Conservation (phyloP, 2,113 vertebrate species). For the Pandion haliaetus region DNA sequence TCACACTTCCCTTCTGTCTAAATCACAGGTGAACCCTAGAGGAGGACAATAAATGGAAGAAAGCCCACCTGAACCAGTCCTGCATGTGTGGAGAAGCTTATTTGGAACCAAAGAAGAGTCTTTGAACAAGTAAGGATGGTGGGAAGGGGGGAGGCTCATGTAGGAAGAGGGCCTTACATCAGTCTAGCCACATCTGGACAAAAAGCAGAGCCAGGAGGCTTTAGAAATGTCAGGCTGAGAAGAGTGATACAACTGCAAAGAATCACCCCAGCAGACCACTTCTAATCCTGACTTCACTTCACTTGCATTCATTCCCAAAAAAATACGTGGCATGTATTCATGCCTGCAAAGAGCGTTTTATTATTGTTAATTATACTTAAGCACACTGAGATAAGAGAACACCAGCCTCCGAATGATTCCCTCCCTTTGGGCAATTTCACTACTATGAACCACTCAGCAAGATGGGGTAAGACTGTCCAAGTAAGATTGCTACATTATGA, state of each 20-base stretch:
- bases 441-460: background rate
- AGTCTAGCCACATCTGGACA: background rate
- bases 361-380: fast-evolving
- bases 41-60: background rate
- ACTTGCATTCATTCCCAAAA: background rate
- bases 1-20: background rate
- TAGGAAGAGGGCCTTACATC: fast-evolving
- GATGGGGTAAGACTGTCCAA: background rate
- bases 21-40: background rate
- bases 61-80: background rate
- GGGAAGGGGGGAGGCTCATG: background rate
- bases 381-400: background rate
- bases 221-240: background rate
- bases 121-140: background rate
- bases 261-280: background rate
- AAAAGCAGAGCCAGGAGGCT: background rate
- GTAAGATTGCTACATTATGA: background rate
- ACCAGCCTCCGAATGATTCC: background rate
- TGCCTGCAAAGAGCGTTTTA: background rate
- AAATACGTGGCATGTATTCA: fast-evolving
- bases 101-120: background rate
- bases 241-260: background rate
- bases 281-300: background rate
- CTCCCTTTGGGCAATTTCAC: background rate
- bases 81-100: fast-evolving